phyloP scores from a whole-genome alignment of 2,888 invertebrate genomes.

The Lathronympha strigana region DNA sequence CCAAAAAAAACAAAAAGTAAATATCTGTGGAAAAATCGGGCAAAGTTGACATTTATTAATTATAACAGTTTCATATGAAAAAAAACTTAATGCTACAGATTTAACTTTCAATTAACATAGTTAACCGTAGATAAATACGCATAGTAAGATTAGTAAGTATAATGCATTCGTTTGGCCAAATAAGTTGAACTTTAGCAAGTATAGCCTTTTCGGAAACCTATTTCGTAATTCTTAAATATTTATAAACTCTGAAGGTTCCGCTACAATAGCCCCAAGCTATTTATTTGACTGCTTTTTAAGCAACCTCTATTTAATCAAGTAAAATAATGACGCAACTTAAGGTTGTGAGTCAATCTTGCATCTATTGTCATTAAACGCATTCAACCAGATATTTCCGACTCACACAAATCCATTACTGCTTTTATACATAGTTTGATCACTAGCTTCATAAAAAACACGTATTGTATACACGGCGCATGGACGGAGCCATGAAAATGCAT shows the following conservation, averaged over 20 bases:
- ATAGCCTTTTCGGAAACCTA: neutral
- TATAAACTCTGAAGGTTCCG: conserved; percentile 23
- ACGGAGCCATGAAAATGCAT: conserved; percentile 30
- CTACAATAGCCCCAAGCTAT: conserved; percentile 25
- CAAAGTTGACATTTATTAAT: no score
- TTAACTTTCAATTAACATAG: no score
- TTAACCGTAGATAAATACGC: no score
- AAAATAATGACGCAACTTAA: conserved; percentile 38
- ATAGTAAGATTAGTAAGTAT: no score
- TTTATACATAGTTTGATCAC: neutral
- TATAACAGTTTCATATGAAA: no score
- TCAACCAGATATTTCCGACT: neutral
- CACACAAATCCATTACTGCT: neutral
- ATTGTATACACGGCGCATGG: conserved; percentile 3
- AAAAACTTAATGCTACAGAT: no score
- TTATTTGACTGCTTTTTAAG: conserved; percentile 40
- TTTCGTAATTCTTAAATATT: conserved; percentile 25
- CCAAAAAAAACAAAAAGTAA: no score
- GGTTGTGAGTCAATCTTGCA: conserved; percentile 36
- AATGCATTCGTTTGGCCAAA: no score
- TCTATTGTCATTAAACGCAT: conserved; percentile 38
- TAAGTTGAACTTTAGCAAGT: neutral
- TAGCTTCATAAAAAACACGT: neutral
- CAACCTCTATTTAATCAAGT: conserved; percentile 40
- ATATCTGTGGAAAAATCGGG: no score